These are phyloP conservation scores for Tokudaia tokunoshimensis DNA, from an alignment of 2,797 vertebrate species.

Conservation along the genomic window DNA sequence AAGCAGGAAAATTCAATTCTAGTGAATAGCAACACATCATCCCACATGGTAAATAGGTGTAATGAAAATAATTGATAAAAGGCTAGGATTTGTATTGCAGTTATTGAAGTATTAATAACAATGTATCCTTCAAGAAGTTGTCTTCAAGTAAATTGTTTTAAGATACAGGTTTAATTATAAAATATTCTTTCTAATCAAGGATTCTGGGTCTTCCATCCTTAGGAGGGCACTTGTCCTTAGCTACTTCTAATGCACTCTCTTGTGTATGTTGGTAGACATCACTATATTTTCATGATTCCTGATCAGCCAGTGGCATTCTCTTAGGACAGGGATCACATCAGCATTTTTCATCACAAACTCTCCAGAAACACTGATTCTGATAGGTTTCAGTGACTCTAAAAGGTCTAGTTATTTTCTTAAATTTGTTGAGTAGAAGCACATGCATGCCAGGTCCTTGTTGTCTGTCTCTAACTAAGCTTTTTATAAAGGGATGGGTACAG, in stretches of 20 bases:
- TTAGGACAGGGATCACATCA: background rate
- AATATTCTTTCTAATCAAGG: background rate
- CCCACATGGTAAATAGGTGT: background rate
- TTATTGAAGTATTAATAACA: background rate
- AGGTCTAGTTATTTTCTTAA: conserved; percentile 1
- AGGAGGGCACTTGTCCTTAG: background rate
- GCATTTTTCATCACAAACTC: background rate
- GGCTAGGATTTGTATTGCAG: background rate
- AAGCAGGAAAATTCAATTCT: background rate
- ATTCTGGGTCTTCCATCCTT: background rate
- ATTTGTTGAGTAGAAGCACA: background rate
- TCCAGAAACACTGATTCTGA: background rate
- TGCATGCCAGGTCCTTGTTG: background rate
- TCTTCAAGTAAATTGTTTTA: background rate
- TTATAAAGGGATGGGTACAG: conserved; percentile 14
- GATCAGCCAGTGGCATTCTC: background rate
- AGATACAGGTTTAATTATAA: background rate
- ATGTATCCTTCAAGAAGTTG: background rate
- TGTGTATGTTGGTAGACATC: background rate
- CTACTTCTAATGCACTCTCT: background rate
- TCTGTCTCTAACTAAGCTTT: background rate
- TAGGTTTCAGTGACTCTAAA: background rate
- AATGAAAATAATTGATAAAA: background rate
- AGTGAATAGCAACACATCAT: background rate
- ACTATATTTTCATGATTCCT: background rate